These are phyloP conservation scores for Drosophila bifasciata DNA, from an alignment of 1,140 invertebrate species.

Conservation along the genomic window DNA sequence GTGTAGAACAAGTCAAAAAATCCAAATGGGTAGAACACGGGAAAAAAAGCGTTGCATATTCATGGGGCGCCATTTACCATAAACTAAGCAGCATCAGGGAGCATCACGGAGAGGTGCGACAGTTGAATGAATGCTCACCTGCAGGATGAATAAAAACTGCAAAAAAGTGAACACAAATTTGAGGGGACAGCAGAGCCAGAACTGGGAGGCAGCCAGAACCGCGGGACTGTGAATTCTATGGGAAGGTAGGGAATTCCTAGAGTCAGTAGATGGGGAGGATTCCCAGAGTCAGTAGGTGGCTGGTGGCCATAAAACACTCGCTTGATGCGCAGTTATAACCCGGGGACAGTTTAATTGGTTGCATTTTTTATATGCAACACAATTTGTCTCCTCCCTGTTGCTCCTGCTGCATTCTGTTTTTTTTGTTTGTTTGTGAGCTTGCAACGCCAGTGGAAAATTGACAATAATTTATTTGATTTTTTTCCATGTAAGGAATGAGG, in stretches of 20 bases:
- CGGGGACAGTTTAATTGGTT: constrained; percentile 84
- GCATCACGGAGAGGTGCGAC: constrained; percentile 5
- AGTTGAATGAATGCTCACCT: constrained; percentile 45
- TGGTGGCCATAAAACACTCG: constrained; percentile 76
- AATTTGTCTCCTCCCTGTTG: constrained; percentile 16
- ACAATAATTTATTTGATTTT: constrained; percentile 83
- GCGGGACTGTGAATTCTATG: no score
- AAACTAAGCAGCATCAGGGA: constrained; percentile 63
- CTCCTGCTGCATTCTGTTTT: not conserved
- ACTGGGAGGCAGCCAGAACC: constrained; percentile 10
- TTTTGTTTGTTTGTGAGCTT: constrained; percentile 10
- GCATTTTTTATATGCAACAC: constrained; percentile 77
- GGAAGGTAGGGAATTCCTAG: no score
- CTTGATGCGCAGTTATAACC: constrained; percentile 80
- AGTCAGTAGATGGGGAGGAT: not conserved
- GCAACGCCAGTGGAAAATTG: constrained; percentile 75
- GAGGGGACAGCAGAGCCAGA: not conserved
- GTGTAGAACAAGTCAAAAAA: constrained; percentile 34
- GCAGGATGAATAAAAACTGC: constrained; percentile 39
- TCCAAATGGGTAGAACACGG: constrained; percentile 15
- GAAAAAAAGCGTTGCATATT: constrained; percentile 65
- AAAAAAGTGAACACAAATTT: constrained; percentile 30
- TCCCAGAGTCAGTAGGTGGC: constrained; percentile 25
- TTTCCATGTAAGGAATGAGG: constrained; percentile 21
- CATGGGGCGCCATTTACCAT: constrained; percentile 58